A percentile compares a stretch with the other conserved stretches of the same genome.
Conservation (phyloP, 2,888 invertebrate genomes). For the Pomacea canaliculata region DNA sequence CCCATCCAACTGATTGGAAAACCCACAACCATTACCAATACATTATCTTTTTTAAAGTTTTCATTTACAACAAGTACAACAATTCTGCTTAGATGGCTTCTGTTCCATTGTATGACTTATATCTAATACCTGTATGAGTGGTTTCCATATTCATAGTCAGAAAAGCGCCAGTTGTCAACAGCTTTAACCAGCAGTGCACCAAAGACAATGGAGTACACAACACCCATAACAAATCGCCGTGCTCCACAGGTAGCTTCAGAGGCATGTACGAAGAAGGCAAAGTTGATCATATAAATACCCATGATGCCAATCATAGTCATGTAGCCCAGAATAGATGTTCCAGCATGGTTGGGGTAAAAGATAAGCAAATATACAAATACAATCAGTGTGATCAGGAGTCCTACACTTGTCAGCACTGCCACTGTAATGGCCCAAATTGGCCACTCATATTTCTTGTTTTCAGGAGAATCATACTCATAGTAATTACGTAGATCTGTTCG, state of each 20-base stretch:
- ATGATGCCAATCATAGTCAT: conserved; percentile 69
- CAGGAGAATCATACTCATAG: conserved; percentile 44
- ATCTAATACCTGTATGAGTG: conserved; percentile 37
- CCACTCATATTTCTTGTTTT: conserved; percentile 55
- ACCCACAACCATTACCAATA: too few relatives aligned
- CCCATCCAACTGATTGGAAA: too few relatives aligned
- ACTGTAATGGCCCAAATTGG: conserved; percentile 61
- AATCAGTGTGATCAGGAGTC: conserved; percentile 66
- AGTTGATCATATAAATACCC: conserved; percentile 70
- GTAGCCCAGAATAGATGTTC: conserved; percentile 69
- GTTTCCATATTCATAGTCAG: conserved; percentile 42
- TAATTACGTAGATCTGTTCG: conserved; percentile 54
- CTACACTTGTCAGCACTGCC: conserved; percentile 64
- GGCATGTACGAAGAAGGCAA: conserved; percentile 70
- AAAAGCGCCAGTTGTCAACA: conserved; percentile 69
- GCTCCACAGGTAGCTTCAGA: conserved; percentile 67
- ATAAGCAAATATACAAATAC: conserved; percentile 67
- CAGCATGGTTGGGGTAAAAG: conserved; percentile 66
- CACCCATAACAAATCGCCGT: conserved; percentile 69
- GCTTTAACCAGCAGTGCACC: conserved; percentile 70
- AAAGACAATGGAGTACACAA: conserved; percentile 70
- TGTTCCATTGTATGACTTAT: background rate
- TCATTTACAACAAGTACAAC: too few relatives aligned
- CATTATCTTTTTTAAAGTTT: too few relatives aligned
- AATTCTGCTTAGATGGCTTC: background rate